Evolutionary conservation across 2,797 vertebrate species (phyloP).

Genomic region (Chaetophractus vellerosus): DNA sequence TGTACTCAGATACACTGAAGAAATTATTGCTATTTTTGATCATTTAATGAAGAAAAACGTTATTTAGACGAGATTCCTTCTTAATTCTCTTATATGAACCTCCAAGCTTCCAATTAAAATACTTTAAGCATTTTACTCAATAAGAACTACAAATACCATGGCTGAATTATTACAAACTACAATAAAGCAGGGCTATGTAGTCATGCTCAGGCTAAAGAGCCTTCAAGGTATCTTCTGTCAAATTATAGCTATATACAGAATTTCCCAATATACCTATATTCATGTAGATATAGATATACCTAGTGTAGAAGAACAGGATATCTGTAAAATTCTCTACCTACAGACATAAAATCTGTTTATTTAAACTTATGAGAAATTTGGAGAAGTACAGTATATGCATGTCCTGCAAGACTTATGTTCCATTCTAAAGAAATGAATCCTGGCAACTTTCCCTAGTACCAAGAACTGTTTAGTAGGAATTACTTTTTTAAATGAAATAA

Average conservation of each 20-base stretch:
- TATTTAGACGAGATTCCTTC: constrained; percentile 28
- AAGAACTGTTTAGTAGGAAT: constrained; percentile 61
- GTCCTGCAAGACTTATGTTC: constrained; percentile 60
- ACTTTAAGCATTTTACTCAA: background rate
- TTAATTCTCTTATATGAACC: constrained; percentile 36
- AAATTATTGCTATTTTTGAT: background rate
- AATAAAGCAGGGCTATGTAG: background rate
- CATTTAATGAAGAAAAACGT: background rate
- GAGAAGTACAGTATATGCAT: constrained; percentile 65
- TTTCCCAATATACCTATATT: constrained; percentile 47
- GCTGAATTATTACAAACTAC: constrained; percentile 45
- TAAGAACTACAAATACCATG: constrained; percentile 44
- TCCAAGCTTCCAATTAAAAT: constrained; percentile 41
- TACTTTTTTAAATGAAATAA: constrained; percentile 81
- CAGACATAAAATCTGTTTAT: constrained; percentile 69
- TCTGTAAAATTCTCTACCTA: constrained; percentile 54
- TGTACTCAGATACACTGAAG: background rate
- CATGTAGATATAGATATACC: constrained; percentile 51
- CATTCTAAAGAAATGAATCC: constrained; percentile 78
- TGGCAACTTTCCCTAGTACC: constrained; percentile 66
- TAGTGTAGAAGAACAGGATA: background rate
- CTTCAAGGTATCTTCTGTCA: constrained; percentile 3
- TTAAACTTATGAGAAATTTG: constrained; percentile 72
- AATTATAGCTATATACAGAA: background rate
- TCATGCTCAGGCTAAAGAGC: constrained; percentile 58